These are phyloP conservation scores for Hofmannophila pseudospretella DNA, from an alignment of 2,888 invertebrate species.

Conservation along the genomic window DNA sequence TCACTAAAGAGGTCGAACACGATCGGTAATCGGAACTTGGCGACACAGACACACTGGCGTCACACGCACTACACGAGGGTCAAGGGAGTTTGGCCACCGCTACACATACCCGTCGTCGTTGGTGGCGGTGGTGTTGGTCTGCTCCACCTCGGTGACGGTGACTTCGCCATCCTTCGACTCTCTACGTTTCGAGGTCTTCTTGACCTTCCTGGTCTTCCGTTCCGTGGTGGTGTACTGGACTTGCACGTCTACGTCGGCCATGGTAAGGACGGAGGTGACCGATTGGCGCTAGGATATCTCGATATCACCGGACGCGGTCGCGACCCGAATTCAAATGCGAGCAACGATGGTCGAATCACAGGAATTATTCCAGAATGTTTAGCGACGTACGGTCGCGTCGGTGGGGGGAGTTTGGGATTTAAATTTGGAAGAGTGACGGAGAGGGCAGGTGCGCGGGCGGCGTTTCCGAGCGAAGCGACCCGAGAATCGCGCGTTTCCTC, in stretches of 20 bases:
- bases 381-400: constrained; percentile 49
- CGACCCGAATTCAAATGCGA: constrained; percentile 78
- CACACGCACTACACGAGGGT: constrained; percentile 44
- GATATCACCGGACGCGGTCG: constrained; percentile 74
- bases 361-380: constrained; percentile 78
- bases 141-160: constrained; percentile 88
- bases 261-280: constrained; percentile 59
- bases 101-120: constrained; percentile 92
- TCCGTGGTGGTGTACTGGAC: constrained; percentile 91
- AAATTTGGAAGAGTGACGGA: constrained; percentile 78
- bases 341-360: constrained; percentile 68
- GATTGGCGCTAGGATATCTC: constrained; percentile 34
- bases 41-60: constrained; percentile 51
- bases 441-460: constrained; percentile 77
- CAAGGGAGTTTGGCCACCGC: constrained; percentile 72
- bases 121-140: constrained; percentile 80
- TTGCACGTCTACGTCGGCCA: constrained; percentile 95
- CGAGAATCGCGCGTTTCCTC: constrained; percentile 52
- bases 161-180: constrained; percentile 86
- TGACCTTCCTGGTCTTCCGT: constrained; percentile 94
- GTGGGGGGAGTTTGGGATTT: constrained; percentile 75
- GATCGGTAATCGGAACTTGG: constrained; percentile 52
- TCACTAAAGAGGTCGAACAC: constrained; percentile 45
- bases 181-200: constrained; percentile 88
- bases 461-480: constrained; percentile 53